These are phyloP conservation scores for Deilephila porcellus DNA, from an alignment of 2,888 invertebrate species.

Conservation along the genomic window DNA sequence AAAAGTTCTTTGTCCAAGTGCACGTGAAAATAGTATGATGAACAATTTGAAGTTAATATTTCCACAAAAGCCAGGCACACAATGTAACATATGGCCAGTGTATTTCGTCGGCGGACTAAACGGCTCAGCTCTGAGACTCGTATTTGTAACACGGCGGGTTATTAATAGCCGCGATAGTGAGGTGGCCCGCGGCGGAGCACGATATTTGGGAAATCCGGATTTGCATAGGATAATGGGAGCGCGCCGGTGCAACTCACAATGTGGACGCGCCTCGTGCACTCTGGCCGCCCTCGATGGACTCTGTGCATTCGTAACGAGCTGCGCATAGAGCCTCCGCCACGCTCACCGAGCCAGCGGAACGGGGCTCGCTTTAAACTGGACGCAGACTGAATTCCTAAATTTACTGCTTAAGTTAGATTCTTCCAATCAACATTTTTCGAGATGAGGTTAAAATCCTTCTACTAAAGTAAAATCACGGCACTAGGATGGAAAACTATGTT, in stretches of 20 bases:
- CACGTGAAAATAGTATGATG: conserved; percentile 19
- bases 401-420: conserved; percentile 25
- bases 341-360: neutral
- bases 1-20: neutral
- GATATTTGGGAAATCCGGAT: conserved; percentile 82
- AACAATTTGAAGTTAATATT: conserved; percentile 48
- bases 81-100: conserved; percentile 70
- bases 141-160: conserved; percentile 77
- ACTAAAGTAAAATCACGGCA: neutral
- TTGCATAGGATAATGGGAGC: conserved; percentile 81
- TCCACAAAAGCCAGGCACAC: conserved; percentile 50
- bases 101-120: conserved; percentile 73
- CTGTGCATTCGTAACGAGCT: conserved; percentile 40
- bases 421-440: conserved; percentile 32
- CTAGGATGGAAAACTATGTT: neutral
- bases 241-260: conserved; percentile 58
- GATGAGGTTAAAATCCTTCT: neutral
- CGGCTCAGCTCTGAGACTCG: conserved; percentile 67
- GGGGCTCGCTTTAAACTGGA: neutral
- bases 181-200: conserved; percentile 75
- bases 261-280: conserved; percentile 51
- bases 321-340: neutral
- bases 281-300: conserved; percentile 46
- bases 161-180: conserved; percentile 81
- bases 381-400: neutral